Evolutionary conservation across 2,797 vertebrate genomes (phyloP), one percentile per base, ranked within the genome.

Genomic region (Liparis tanakae): DNA sequence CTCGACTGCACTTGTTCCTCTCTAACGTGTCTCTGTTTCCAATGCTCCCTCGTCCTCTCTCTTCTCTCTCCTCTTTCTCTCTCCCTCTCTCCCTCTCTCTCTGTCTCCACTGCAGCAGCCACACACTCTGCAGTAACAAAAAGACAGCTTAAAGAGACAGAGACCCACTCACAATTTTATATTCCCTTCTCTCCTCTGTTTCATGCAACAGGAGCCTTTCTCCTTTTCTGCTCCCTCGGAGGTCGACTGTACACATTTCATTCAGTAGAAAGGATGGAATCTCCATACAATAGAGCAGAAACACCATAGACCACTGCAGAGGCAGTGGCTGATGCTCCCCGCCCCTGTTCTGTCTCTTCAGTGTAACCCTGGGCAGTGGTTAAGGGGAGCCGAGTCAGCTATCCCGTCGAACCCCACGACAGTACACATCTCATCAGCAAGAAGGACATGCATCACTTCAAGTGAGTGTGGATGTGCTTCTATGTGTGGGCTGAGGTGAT

Each of bases 61-160:
- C 65, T 30, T 30, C 4, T 30, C 25, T 30, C n/a, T 14, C 58
- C 71, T 59, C 67, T 57, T 71, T 14, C 78, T 67, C 72, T 61
- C 69, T 61, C 74, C 13, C 25, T 30, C 25, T 30, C 25, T 30
- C n/a, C n/a, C 81, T 60, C 67, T 68, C 54, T 12, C 55, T 55
- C 74, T 20, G 36, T 62, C 82, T 89, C 83, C 84, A 85, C 93
- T 94, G 94, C 94, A 94, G 94, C 91, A 93, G 93, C 94, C 94
- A 95, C 94, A 92, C 94, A 88, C 91, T 92, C 93, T 87, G 92
- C 93, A 93, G 93, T 78, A 89, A 72, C 88, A 83, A 87, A 89
- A 90, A 91, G 88, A 79, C 80, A 58, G 90, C 85, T 94, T 93
- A 94, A 94, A 94, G 93, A 89, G 90, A 94, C 92, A 93, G 88